A percentile compares a stretch with the other conserved stretches of the same genome.
Conservation (phyloP, 2,888 invertebrate genomes). For the Oxycera nigricornis region DNA sequence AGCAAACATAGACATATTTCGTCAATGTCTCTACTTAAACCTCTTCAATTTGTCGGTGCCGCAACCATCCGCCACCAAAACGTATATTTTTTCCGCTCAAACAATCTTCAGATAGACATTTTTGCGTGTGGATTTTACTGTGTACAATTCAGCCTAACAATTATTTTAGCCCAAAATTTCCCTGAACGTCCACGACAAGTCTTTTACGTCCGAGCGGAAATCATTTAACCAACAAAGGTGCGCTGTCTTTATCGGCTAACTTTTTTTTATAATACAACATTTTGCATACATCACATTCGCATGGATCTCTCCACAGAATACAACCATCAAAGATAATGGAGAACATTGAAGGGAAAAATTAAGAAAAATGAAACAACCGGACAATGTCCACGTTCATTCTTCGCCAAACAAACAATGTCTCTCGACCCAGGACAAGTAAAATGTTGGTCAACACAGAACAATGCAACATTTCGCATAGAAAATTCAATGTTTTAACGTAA, state of each 20-base stretch:
- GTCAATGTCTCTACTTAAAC: too few species aligned
- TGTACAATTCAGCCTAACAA: neutral
- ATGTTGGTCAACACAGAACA: neutral
- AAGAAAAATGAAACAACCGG: neutral
- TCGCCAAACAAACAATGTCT: neutral
- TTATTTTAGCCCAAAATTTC: neutral
- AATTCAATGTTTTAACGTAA: neutral
- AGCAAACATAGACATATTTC: too few species aligned
- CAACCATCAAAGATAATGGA: neutral
- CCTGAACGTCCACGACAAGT: neutral
- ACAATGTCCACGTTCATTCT: too few species aligned
- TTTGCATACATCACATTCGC: neutral
- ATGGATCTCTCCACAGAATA: neutral
- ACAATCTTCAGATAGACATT: neutral
- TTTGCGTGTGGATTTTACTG: neutral
- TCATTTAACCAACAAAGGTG: neutral
- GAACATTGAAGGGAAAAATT: neutral
- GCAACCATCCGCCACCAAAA: too few species aligned
- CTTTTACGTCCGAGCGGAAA: neutral
- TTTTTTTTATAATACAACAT: neutral
- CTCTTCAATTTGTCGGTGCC: neutral
- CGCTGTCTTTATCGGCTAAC: neutral
- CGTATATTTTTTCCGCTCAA: conserved; percentile 12
- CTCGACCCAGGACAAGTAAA: neutral
- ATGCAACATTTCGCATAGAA: neutral